Conservation (phyloP, 2,888 invertebrate species). For the Slavum lentiscoides region DNA sequence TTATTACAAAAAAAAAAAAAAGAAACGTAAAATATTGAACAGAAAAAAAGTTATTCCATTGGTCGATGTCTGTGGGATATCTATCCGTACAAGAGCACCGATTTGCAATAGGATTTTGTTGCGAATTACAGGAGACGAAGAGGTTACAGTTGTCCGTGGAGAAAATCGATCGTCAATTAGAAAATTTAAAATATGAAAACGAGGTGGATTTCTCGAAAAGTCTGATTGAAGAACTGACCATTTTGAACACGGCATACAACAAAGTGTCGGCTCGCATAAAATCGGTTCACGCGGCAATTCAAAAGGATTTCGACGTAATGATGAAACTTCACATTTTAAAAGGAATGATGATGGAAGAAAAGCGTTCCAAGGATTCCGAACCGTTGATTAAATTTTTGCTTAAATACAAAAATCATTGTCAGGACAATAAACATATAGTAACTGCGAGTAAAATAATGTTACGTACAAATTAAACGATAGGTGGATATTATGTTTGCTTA, state of each 20-base stretch:
- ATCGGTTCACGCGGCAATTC: neutral
- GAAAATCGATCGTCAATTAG: neutral
- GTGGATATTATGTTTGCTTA: no score
- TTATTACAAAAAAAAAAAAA: neutral
- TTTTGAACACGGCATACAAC: conserved; percentile 2
- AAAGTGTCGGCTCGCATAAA: conserved; percentile 17
- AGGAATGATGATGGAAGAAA: conserved; percentile 32
- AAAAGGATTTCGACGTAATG: conserved; percentile 18
- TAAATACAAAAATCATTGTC: conserved; percentile 7
- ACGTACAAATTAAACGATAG: no score
- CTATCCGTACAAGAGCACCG: no score
- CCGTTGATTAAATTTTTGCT: conserved; percentile 14
- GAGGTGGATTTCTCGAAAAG: neutral
- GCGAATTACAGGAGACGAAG: conserved; percentile 2
- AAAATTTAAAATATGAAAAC: neutral
- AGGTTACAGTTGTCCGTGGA: neutral
- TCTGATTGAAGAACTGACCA: neutral
- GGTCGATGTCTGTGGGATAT: neutral
- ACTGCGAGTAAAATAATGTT: no score
- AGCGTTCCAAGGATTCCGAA: neutral
- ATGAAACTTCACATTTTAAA: conserved; percentile 37
- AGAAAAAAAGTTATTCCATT: neutral
- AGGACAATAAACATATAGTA: neutral
- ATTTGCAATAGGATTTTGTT: neutral
- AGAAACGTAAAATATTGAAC: no score